Conservation (phyloP, 2,797 vertebrate genomes). For the Amphiprion clarkii region DNA sequence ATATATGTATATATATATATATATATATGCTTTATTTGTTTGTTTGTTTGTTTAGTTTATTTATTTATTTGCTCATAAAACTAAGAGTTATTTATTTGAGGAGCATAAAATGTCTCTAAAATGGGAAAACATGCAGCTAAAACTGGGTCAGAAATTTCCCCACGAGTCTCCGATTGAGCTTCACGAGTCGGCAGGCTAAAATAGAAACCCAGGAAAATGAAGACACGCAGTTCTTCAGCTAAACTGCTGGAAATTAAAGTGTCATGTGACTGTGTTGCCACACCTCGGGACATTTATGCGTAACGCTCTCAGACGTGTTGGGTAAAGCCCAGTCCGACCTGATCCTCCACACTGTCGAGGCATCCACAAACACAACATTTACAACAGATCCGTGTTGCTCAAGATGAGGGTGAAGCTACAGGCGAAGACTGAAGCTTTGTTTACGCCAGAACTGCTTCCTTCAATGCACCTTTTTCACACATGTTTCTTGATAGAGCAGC, state of each 20-base stretch:
- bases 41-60: too few species aligned
- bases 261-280: neutral
- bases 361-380: neutral
- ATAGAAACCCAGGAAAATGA: neutral
- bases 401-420: neutral
- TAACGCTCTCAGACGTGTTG: neutral
- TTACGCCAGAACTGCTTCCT: too few species aligned
- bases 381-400: neutral
- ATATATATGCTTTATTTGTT: too few species aligned
- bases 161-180: neutral
- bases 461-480: too few species aligned
- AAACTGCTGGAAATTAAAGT: neutral
- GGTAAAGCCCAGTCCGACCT: constrained; percentile 18
- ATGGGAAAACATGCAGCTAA: neutral
- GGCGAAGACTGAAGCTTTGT: neutral
- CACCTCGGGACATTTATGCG: neutral
- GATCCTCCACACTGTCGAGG: neutral
- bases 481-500: neutral
- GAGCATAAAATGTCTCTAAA: neutral
- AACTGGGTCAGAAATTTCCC: neutral
- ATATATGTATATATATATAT: too few species aligned
- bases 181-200: neutral
- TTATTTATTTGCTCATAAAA: neutral
- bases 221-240: rapidly evolving
- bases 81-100: too few species aligned